Conservation (phyloP, 2,888 invertebrate species). For the Epinotia bilunana region DNA sequence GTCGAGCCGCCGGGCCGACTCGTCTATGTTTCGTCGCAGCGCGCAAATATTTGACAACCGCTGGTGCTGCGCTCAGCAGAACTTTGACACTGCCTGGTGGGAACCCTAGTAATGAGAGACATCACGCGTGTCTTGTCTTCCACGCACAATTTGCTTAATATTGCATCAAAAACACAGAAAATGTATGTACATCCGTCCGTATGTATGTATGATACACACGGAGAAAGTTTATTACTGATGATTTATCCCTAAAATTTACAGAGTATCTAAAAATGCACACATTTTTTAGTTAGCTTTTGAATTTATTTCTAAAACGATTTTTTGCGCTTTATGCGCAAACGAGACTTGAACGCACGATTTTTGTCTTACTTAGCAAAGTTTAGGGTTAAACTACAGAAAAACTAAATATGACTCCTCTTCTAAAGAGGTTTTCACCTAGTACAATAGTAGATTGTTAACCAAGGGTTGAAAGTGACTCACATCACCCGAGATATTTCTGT, state of each 20-base stretch:
- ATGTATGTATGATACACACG: not conserved
- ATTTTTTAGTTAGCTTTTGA: too few relatives aligned
- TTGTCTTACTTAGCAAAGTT: too few relatives aligned
- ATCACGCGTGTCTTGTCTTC: not conserved
- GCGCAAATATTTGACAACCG: conserved; percentile 66
- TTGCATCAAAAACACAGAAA: not conserved
- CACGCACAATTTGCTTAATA: not conserved
- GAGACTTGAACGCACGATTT: too few relatives aligned
- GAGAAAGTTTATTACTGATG: not conserved
- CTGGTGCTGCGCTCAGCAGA: conserved; percentile 44
- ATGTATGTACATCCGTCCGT: too few relatives aligned
- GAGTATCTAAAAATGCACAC: too few relatives aligned
- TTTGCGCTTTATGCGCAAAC: too few relatives aligned
- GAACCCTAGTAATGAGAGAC: conserved; percentile 14
- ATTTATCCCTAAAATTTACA: too few relatives aligned
- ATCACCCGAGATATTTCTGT: too few relatives aligned
- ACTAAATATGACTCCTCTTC: not conserved
- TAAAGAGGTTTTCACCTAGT: not conserved
- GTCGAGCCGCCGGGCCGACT: conserved; percentile 46
- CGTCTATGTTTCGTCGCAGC: conserved; percentile 54
- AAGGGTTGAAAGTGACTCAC: too few relatives aligned
- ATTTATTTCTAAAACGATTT: too few relatives aligned
- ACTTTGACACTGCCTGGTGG: conserved; percentile 16
- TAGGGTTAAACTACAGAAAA: too few relatives aligned
- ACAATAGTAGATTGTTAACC: too few relatives aligned